Base-by-base conservation (phyloP, 2,888 invertebrate genomes). In the Cerastis leucographa region DNA sequence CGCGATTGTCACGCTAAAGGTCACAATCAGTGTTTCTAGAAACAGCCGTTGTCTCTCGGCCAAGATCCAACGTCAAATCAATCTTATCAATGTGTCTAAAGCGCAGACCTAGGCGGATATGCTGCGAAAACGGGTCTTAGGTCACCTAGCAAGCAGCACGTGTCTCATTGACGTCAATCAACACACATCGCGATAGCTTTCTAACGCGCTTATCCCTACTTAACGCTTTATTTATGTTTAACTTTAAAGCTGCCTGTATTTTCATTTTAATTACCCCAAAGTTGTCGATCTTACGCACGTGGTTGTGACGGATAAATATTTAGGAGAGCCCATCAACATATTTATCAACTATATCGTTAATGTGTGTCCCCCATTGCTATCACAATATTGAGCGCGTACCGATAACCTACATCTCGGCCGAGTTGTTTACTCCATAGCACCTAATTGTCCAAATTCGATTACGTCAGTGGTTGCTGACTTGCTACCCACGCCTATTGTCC, bases 331-430 rank as follows among this genome's bases (percentile, higher is more conserved):
- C 84, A 88, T 88, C 88, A 91, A 88, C 88, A 90, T 91, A 89
- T 91, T 92, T 92, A 89, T 87, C 80, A 81, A 70, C 75, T 85
- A 61, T 87, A 85, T 80, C 85, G 83, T 88, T 91, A 92, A 93
- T 91, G 88, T 91, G 88, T 88, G 89, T 85, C 88, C 88, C 87
- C 86, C 88, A 88, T 89, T 86, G 76, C 86, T 89, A 90, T 91
- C 90, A 85, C 74, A 86, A 71, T 81, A 87, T 85, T 84, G 88
- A 85, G 86, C 86, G 84, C 88, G 90, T 90, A 80, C 89, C 85
- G 94, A 93, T 95, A 95, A 95, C 94, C 95, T 91, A 94, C 92
- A 93, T 94, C 91, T 91, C 86, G 86, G 83, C 88, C 89, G 85
- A 89, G 89, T 91, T 92, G 92, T 94, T 95, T 94, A 93, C 92